Percentiles rank a stretch among this genome's conserved stretches.
Conservation (phyloP, 2,888 invertebrate genomes). For the Drosophila mercatorum region DNA sequence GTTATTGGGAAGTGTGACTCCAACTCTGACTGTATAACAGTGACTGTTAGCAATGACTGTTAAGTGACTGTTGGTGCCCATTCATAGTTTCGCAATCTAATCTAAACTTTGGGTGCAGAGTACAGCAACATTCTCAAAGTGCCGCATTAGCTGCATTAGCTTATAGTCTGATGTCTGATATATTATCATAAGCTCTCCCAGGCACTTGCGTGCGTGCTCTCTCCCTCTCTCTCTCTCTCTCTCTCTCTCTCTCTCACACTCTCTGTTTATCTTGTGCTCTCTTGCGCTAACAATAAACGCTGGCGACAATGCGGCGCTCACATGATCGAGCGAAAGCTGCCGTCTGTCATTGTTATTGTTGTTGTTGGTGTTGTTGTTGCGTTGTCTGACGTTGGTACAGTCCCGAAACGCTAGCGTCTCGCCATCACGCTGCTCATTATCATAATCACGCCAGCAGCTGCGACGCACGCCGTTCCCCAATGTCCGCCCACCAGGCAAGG, state of each 20-base stretch:
- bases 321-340: conserved; percentile 57
- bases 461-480: conserved; percentile 16
- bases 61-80: conserved; percentile 25
- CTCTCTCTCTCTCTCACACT: background rate
- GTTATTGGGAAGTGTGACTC: conserved; percentile 22
- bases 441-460: conserved; percentile 67
- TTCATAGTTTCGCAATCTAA: conserved; percentile 71
- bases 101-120: conserved; percentile 50
- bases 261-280: conserved; percentile 19
- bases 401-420: conserved; percentile 22
- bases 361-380: conserved; percentile 22
- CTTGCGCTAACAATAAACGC: conserved; percentile 46
- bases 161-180: conserved; percentile 15
- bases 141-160: conserved; percentile 35
- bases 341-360: conserved; percentile 26
- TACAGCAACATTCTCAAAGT: conserved; percentile 45
- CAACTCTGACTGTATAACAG: conserved; percentile 15
- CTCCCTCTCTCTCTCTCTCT: conserved; percentile 7
- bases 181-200: conserved; percentile 30
- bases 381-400: conserved; percentile 51
- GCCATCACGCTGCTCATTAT: conserved; percentile 58
- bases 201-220: background rate
- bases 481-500: conserved; percentile 65
- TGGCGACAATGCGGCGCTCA: conserved; percentile 64
- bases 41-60: conserved; percentile 14